phyloP scores from a whole-genome alignment of 2,797 vertebrate genomes.

The Champsocephalus gunnari region DNA sequence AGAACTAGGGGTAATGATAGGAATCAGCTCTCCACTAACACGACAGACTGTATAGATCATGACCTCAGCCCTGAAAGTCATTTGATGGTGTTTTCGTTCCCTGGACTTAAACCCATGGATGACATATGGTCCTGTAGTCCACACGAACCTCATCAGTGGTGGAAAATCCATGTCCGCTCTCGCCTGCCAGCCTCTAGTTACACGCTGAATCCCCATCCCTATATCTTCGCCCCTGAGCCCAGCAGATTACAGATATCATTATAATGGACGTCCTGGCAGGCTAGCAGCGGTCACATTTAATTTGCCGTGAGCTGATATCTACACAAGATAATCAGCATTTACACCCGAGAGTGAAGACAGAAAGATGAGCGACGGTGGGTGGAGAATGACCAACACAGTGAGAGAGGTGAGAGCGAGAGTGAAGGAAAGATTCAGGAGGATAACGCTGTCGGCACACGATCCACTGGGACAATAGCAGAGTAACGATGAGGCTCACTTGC shows the following conservation, averaged over 20 bases:
- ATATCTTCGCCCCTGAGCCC: constrained; percentile 53
- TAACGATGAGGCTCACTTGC: constrained; percentile 56
- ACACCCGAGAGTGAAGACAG: constrained; percentile 71
- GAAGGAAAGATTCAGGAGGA: constrained; percentile 32
- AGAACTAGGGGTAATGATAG: neutral
- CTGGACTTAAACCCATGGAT: constrained; percentile 44
- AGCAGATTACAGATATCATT: constrained; percentile 83
- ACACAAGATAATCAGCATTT: constrained; percentile 81
- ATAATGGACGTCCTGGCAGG: constrained; percentile 78
- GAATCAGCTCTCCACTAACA: constrained; percentile 1
- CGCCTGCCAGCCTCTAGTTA: constrained; percentile 59
- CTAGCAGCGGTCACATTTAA: constrained; percentile 82
- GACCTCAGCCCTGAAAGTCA: constrained; percentile 16
- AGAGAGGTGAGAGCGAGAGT: constrained; percentile 5
- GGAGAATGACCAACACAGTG: constrained; percentile 26
- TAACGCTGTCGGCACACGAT: constrained; percentile 46
- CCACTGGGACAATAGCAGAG: constrained; percentile 52
- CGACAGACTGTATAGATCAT: neutral
- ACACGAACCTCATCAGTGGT: constrained; percentile 54
- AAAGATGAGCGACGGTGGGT: constrained; percentile 48
- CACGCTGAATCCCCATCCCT: constrained; percentile 43
- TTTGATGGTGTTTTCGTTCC: constrained; percentile 22
- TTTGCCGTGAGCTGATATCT: constrained; percentile 79
- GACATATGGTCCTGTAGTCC: constrained; percentile 51
- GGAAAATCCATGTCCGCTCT: constrained; percentile 64